Conservation (phyloP, 92 coral and sea anemone genomes). For the Scolanthus callimorphus region DNA sequence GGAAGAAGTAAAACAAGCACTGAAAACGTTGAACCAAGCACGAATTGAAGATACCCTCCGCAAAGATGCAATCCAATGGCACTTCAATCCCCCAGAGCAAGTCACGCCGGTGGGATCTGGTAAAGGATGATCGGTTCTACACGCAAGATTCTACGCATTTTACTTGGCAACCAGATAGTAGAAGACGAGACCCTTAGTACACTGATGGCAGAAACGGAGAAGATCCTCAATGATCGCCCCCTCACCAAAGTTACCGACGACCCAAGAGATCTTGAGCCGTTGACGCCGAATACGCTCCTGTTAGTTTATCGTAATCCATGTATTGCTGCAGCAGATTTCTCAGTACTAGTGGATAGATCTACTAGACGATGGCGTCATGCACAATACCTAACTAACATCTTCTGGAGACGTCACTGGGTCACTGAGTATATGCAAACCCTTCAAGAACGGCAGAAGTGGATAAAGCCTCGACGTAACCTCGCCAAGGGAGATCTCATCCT, state of each 20-base stretch:
- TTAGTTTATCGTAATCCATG: too few species aligned
- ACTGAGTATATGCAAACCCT: not conserved
- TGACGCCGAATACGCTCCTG: too few species aligned
- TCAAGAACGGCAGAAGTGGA: not conserved
- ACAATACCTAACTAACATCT: not conserved
- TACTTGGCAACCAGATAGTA: not conserved
- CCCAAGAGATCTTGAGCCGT: not conserved
- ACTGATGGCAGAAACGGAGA: not conserved
- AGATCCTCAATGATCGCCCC: not conserved
- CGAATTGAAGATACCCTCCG: not conserved
- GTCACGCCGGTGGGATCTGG: slow-evolving; percentile 20
- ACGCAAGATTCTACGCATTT: not conserved
- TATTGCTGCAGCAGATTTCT: too few species aligned
- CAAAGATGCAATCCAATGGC: slow-evolving; percentile 10
- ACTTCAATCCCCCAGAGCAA: slow-evolving; percentile 16
- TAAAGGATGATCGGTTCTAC: slow-evolving; percentile 2
- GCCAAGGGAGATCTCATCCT: not conserved
- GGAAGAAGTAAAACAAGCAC: not conserved
- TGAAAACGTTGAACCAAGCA: not conserved
- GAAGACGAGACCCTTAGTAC: not conserved
- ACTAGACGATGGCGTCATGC: not conserved
- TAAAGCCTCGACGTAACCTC: not conserved
- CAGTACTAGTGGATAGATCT: too few species aligned
- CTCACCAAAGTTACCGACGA: not conserved
- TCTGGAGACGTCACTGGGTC: not conserved